phyloP scores from a whole-genome alignment of 2,113 vertebrate genomes.

The Gasterosteus nipponicus region DNA sequence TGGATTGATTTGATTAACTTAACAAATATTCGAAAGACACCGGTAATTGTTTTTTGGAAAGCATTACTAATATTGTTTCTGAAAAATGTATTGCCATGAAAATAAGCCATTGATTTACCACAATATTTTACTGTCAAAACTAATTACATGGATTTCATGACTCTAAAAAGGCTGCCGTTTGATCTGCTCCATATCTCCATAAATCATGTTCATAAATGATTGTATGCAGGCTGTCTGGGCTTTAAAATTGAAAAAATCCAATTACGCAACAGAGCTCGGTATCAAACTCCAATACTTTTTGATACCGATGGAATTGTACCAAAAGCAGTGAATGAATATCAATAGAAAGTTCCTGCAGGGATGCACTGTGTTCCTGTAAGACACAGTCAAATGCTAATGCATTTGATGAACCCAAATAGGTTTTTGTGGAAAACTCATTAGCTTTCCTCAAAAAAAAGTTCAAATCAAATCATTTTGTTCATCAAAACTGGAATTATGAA shows the following conservation, averaged over 20 bases:
- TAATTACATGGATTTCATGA: slow-evolving; percentile 9
- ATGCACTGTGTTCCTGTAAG: background rate
- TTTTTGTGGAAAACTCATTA: background rate
- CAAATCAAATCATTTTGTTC: background rate
- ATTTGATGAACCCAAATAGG: background rate
- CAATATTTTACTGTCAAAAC: slow-evolving; percentile 1
- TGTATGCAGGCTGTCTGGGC: background rate
- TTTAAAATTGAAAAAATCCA: slow-evolving; percentile 12
- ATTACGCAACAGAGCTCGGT: background rate
- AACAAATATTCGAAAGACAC: background rate
- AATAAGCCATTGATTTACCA: slow-evolving; percentile 3
- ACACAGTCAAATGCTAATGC: background rate
- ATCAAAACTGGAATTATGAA: background rate
- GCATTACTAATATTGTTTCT: background rate
- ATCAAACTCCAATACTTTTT: background rate
- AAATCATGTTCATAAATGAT: slow-evolving; percentile 13
- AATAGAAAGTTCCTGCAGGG: background rate
- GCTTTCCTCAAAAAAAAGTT: background rate
- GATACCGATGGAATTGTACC: background rate
- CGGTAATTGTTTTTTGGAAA: background rate
- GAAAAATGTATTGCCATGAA: background rate
- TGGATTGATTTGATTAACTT: background rate
- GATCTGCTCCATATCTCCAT: slow-evolving; percentile 3
- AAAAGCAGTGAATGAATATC: background rate
- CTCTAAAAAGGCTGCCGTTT: slow-evolving; percentile 6